Evolutionary conservation across 30 jellyfish, hydroid and myxozoan genomes (phyloP).

Genomic region (Clytia hemisphaerica): DNA sequence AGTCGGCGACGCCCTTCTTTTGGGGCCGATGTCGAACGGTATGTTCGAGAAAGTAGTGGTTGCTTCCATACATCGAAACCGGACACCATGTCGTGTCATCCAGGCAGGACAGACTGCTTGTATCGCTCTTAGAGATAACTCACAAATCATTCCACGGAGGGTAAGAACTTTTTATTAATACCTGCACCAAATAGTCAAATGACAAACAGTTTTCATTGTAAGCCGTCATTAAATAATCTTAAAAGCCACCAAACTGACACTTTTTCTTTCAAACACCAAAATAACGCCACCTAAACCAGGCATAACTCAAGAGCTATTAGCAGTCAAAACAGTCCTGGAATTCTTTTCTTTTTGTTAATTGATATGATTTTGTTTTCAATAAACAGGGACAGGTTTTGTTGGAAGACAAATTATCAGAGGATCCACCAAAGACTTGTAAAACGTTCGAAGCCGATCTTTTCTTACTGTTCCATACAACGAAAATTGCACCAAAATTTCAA

Average conservation of each 20-base stretch:
- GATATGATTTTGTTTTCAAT: not conserved
- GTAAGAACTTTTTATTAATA: too few relatives aligned
- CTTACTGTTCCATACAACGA: constrained; percentile 80
- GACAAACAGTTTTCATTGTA: too few relatives aligned
- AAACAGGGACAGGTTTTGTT: constrained; percentile 81
- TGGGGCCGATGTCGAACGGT: constrained; percentile 91
- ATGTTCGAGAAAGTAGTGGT: constrained; percentile 55
- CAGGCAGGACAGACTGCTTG: constrained; percentile 98
- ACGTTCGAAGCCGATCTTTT: constrained; percentile 95
- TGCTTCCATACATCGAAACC: constrained; percentile 83
- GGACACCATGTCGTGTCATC: constrained; percentile 91
- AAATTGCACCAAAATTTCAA: constrained; percentile 82
- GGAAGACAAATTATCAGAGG: constrained; percentile 33
- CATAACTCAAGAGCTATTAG: too few relatives aligned
- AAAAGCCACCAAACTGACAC: too few relatives aligned
- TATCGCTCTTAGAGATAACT: constrained; percentile 65
- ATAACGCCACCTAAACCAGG: too few relatives aligned
- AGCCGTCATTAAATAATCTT: too few relatives aligned
- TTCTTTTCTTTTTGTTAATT: not conserved
- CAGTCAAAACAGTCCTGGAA: not conserved
- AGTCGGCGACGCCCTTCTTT: constrained; percentile 68
- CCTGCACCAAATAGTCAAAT: too few relatives aligned
- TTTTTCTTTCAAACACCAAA: too few relatives aligned
- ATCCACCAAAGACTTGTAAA: constrained; percentile 40
- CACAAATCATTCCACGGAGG: too few relatives aligned